Evolutionary conservation across 2,797 vertebrate species (phyloP).

Genomic region (Bryconaethiops microstoma): DNA sequence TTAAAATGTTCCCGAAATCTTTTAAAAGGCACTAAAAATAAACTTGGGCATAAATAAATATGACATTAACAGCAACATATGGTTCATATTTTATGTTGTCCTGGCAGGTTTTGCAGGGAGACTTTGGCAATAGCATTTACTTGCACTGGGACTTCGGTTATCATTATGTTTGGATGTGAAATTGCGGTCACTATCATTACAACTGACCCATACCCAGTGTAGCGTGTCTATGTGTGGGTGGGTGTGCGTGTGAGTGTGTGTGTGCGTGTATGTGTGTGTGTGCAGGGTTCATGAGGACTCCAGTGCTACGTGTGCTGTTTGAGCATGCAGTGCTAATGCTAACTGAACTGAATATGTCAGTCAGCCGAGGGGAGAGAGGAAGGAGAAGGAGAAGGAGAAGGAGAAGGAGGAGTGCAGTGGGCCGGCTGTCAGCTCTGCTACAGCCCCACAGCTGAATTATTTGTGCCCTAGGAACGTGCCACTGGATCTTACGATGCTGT

Average conservation of each 20-base stretch:
- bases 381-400: neutral
- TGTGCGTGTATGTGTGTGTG: conserved; percentile 30
- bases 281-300: conserved; percentile 52
- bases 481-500: conserved; percentile 27
- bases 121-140: too few relatives aligned
- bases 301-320: conserved; percentile 62
- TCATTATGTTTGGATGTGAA: neutral
- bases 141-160: neutral
- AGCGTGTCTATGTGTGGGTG: neutral
- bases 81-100: too few relatives aligned
- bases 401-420: conserved; percentile 34
- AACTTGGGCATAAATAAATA: too few relatives aligned
- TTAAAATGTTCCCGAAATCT: too few relatives aligned
- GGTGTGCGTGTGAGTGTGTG: conserved; percentile 42
- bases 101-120: too few relatives aligned
- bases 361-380: conserved; percentile 53
- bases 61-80: too few relatives aligned
- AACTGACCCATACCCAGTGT: neutral
- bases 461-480: conserved; percentile 36
- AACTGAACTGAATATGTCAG: conserved; percentile 75
- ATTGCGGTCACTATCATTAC: neutral
- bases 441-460: conserved; percentile 28
- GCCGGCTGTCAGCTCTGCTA: conserved; percentile 14
- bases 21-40: too few relatives aligned
- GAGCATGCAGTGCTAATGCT: conserved; percentile 63